Base-by-base conservation (phyloP, 2,113 vertebrate species). In the Ahaetulla prasina region DNA sequence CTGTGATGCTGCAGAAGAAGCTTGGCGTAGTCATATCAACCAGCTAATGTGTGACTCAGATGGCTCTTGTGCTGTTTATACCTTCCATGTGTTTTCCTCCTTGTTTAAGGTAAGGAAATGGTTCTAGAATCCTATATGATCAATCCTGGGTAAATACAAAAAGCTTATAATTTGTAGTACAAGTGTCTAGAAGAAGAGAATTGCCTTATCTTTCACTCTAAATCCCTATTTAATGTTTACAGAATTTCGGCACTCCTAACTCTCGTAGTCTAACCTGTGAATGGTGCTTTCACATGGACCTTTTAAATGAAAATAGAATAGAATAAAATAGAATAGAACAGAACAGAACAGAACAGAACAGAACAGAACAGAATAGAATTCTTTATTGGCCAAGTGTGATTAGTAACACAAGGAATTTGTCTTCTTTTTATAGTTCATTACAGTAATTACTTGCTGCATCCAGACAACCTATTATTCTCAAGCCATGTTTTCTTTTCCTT, bases 51-150 rank as follows among this genome's bases (percentile, higher is more conserved):
- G 98, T 0, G 99, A 99, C 96, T 98, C 98, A 0, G 99, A 99
- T 3, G 99, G 99, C 0, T 99, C 99, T 57, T 99, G 99, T 84
- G 99, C 99, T 0, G 98, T 99, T 93, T 99, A 99, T 96, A 99
- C 99, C 25, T 99, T 99, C 97, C 99, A 99, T 55, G 98, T 99
- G 95, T 99, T 99, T 97, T 99, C 99, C 92, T 98, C 98, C 85
- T 96, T 99, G 97, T 99, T 99, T 96, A 99, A 99, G 99, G 99
- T 99, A 95, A 88, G 94, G 43, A 92, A 92, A 93, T 25, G 88
- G 39, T 30, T 63, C 89, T 35, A 23, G 88, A 11, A n/a, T 18
- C 22, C 68, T 85, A 92, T 43, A 43, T 39, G n/a, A 25, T 39
- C 30, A 3, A 90, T 43, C 1, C 35, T 80, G 20, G 35, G 8